phyloP scores from a whole-genome alignment of 2,797 vertebrate species.

The Pangasius djambal region DNA sequence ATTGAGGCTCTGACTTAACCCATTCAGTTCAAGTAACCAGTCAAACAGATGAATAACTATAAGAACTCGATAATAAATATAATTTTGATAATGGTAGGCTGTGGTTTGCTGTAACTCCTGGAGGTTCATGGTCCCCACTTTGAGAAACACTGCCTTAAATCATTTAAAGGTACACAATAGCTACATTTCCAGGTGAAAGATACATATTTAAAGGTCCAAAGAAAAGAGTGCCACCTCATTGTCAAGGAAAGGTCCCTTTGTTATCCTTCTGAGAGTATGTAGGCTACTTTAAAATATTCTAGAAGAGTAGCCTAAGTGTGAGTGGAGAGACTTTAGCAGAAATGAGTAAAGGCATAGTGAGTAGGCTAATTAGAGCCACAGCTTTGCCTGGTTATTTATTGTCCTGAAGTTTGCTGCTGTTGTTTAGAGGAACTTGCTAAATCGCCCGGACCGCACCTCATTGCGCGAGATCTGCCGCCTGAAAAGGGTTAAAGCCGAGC shows the following conservation, averaged over 20 bases:
- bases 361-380: constrained; percentile 13
- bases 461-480: constrained; percentile 37
- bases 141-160: background rate
- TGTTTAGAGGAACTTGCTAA: constrained; percentile 31
- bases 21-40: background rate
- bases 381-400: constrained; percentile 34
- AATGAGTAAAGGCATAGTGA: background rate
- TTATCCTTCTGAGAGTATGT: background rate
- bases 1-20: background rate
- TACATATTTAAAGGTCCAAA: background rate
- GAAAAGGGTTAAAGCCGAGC: constrained; percentile 69
- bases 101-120: background rate
- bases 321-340: background rate
- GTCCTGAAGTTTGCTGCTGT: constrained; percentile 26
- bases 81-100: background rate
- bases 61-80: background rate
- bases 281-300: background rate
- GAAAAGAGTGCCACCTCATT: background rate
- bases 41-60: background rate
- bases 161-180: background rate
- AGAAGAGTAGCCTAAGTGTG: background rate
- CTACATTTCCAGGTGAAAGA: background rate
- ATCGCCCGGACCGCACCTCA: constrained; percentile 53
- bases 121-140: background rate
- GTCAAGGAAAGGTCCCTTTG: background rate